A percentile compares a stretch with the other conserved stretches of the same genome.
Evolutionary conservation across 2,888 invertebrate species (phyloP).

Genomic region (Philaethria dido): DNA sequence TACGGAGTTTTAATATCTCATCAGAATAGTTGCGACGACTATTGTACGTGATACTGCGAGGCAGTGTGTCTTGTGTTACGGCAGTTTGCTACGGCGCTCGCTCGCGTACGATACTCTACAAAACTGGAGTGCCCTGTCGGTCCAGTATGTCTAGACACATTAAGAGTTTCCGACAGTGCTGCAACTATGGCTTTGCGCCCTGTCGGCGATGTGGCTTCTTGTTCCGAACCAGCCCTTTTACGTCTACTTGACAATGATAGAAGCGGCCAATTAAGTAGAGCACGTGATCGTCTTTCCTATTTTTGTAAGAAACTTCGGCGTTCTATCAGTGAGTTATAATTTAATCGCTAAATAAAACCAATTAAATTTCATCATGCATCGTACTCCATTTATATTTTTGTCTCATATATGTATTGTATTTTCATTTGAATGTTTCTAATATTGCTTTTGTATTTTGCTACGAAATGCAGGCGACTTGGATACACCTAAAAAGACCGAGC

Average conservation of each 20-base stretch:
- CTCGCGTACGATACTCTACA: constrained; percentile 74
- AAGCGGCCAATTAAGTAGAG: constrained; percentile 73
- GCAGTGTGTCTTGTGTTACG: constrained; percentile 56
- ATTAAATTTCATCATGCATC: constrained; percentile 20
- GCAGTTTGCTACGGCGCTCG: constrained; percentile 75
- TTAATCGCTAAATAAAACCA: neutral
- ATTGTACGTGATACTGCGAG: constrained; percentile 58
- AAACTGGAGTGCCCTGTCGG: constrained; percentile 80
- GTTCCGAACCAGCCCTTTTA: constrained; percentile 75
- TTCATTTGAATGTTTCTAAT: constrained; percentile 75
- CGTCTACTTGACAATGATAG: constrained; percentile 74
- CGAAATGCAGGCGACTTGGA: constrained; percentile 81
- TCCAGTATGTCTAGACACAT: constrained; percentile 81
- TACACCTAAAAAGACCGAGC: constrained; percentile 80
- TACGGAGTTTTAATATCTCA: no score
- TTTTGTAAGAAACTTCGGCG: constrained; percentile 81
- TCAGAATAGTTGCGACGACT: constrained; percentile 50
- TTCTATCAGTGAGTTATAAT: constrained; percentile 75
- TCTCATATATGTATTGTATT: constrained; percentile 48
- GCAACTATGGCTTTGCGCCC: constrained; percentile 66
- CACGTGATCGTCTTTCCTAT: constrained; percentile 74
- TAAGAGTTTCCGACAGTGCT: constrained; percentile 72
- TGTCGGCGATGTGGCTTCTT: constrained; percentile 69
- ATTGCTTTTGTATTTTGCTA: constrained; percentile 81
- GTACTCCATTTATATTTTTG: constrained; percentile 27